Conservation (phyloP, 2,797 vertebrate genomes). For the Spea hammondii region DNA sequence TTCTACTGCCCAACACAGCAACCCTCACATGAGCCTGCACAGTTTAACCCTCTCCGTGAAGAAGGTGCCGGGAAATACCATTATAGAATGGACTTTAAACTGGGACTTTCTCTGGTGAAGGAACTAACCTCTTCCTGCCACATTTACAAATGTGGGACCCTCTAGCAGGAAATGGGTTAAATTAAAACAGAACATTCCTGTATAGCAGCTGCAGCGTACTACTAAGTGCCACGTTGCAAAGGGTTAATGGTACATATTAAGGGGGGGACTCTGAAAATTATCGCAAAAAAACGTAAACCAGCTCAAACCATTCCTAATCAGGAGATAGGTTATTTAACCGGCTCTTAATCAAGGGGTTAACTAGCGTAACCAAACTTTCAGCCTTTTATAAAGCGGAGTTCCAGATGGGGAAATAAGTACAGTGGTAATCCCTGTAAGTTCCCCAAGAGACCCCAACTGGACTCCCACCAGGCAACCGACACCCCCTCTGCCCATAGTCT, state of each 20-base stretch:
- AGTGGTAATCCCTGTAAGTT: background rate
- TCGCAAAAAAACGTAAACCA: too few relatives aligned
- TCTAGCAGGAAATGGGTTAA: background rate
- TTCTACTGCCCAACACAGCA: conserved; percentile 33
- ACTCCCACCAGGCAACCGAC: background rate
- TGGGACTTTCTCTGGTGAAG: too few relatives aligned
- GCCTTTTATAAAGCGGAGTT: background rate
- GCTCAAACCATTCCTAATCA: too few relatives aligned
- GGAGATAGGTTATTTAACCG: too few relatives aligned
- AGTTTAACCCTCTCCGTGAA: too few relatives aligned
- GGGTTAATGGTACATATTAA: background rate
- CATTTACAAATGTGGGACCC: background rate
- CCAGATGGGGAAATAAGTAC: background rate
- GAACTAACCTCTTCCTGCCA: too few relatives aligned
- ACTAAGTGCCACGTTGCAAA: background rate
- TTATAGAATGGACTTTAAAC: too few relatives aligned
- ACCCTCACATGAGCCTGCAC: conserved; percentile 3
- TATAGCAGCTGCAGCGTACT: too few relatives aligned
- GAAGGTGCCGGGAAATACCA: too few relatives aligned
- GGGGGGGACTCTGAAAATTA: too few relatives aligned
- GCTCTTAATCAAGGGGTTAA: background rate
- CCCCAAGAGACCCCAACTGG: background rate
- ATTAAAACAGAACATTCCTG: background rate
- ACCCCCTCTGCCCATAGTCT: background rate
- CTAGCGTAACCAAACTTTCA: background rate